Evolutionary conservation across 2,113 vertebrate genomes (phyloP).

Genomic region (Emydocephalus ijimae): DNA sequence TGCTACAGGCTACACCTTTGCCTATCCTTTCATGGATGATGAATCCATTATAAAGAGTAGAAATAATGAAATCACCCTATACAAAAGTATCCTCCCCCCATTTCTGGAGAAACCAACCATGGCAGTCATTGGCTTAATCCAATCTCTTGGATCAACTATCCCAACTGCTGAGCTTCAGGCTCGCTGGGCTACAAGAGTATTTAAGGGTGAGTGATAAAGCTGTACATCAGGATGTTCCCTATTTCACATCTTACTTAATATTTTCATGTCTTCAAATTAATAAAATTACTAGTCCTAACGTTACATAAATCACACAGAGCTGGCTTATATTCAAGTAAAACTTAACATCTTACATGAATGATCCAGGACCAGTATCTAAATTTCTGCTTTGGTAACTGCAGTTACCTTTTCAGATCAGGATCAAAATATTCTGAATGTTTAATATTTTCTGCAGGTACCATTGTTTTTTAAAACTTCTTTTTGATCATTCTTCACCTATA

Average conservation of each 20-base stretch:
- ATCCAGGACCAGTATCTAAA: neutral
- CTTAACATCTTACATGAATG: neutral
- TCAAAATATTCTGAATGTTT: neutral
- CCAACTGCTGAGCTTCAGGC: constrained; percentile 79
- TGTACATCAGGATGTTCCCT: neutral
- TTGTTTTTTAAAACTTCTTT: no score
- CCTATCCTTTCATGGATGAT: constrained; percentile 76
- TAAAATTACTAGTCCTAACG: neutral
- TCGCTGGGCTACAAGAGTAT: constrained; percentile 76
- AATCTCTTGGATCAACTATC: constrained; percentile 72
- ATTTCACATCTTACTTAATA: neutral
- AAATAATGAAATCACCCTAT: constrained; percentile 70
- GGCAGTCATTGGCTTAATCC: constrained; percentile 80
- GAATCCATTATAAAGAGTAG: constrained; percentile 65
- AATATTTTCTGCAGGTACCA: neutral
- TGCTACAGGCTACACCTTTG: constrained; percentile 77
- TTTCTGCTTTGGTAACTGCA: neutral
- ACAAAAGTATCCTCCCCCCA: constrained; percentile 77
- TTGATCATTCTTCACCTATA: neutral
- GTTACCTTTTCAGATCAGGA: neutral
- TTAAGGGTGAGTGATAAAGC: constrained; percentile 70
- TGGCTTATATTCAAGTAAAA: neutral
- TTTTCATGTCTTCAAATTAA: neutral
- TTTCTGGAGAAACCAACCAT: constrained; percentile 73
- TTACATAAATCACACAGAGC: neutral